phyloP scores from a whole-genome alignment of 1,140 invertebrate species.

The Drosophila hydei region DNA sequence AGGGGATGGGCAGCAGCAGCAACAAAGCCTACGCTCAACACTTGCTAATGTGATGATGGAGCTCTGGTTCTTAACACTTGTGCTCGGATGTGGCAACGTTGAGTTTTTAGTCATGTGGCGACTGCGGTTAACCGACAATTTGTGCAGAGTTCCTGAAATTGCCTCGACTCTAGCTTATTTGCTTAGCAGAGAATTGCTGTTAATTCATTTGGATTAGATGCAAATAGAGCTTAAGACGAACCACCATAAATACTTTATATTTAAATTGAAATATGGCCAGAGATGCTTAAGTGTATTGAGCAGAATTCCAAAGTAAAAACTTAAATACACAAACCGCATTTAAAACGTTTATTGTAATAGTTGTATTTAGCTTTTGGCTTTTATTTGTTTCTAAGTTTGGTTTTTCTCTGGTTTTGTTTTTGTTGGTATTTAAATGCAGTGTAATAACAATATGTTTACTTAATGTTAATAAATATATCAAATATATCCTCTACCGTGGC shows the following conservation, averaged over 20 bases:
- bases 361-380: constrained; percentile 68
- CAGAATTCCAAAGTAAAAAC: neutral
- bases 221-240: neutral
- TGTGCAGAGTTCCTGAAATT: constrained; percentile 57
- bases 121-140: constrained; percentile 76
- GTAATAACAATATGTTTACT: constrained; percentile 80
- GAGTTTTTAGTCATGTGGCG: constrained; percentile 69
- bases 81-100: constrained; percentile 28
- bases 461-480: constrained; percentile 79
- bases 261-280: no score
- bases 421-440: constrained; percentile 70
- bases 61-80: constrained; percentile 25
- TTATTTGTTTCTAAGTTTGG: constrained; percentile 51
- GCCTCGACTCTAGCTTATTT: constrained; percentile 51
- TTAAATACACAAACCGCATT: constrained; percentile 37
- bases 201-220: constrained; percentile 64
- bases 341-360: constrained; percentile 80
- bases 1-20: constrained; percentile 34
- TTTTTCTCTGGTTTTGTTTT: constrained; percentile 25
- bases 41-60: constrained; percentile 59
- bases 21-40: neutral
- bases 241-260: neutral
- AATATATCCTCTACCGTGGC: constrained; percentile 33
- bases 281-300: no score
- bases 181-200: constrained; percentile 59